Percentiles rank a stretch among this genome's conserved stretches.
These are phyloP conservation scores for Gryon sp. DNA, from an alignment of 1,140 invertebrate species.

Conservation along the genomic window DNA sequence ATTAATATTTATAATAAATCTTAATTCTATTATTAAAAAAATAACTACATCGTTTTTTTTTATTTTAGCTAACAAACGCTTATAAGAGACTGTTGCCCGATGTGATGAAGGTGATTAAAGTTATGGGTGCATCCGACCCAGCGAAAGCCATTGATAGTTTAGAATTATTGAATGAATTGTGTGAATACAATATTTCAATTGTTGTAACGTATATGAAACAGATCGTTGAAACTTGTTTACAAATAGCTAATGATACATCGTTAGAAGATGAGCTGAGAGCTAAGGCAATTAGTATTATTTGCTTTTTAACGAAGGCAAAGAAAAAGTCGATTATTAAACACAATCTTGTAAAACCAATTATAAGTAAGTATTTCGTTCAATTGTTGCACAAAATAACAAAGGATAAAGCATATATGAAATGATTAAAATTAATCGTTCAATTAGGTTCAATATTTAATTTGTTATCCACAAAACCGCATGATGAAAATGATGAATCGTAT, in stretches of 20 bases:
- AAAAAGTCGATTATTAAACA: slow-evolving; percentile 88
- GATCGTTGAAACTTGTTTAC: slow-evolving; percentile 84
- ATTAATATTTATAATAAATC: slow-evolving; percentile 15
- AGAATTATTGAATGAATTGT: slow-evolving; percentile 86
- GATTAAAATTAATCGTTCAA: not conserved
- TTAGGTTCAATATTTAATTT: slow-evolving; percentile 83
- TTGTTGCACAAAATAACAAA: not conserved
- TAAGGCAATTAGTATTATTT: slow-evolving; percentile 85
- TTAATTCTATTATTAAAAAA: not conserved
- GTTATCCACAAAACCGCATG: slow-evolving; percentile 82
- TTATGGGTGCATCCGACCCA: slow-evolving; percentile 80
- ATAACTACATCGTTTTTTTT: not conserved
- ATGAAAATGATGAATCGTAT: slow-evolving; percentile 83
- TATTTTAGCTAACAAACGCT: slow-evolving; percentile 80
- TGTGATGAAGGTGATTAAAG: slow-evolving; percentile 82
- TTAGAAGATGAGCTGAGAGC: slow-evolving; percentile 82
- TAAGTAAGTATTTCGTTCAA: slow-evolving; percentile 71
- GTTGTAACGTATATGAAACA: slow-evolving; percentile 84
- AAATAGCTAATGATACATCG: slow-evolving; percentile 81
- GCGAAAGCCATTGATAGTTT: slow-evolving; percentile 83
- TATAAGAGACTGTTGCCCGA: slow-evolving; percentile 84
- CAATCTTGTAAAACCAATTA: slow-evolving; percentile 86
- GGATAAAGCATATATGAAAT: not conserved
- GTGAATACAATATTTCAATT: slow-evolving; percentile 84
- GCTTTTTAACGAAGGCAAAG: slow-evolving; percentile 83